phyloP scores from a whole-genome alignment of 2,797 vertebrate species.

The Rhabdophis nuchalis region DNA sequence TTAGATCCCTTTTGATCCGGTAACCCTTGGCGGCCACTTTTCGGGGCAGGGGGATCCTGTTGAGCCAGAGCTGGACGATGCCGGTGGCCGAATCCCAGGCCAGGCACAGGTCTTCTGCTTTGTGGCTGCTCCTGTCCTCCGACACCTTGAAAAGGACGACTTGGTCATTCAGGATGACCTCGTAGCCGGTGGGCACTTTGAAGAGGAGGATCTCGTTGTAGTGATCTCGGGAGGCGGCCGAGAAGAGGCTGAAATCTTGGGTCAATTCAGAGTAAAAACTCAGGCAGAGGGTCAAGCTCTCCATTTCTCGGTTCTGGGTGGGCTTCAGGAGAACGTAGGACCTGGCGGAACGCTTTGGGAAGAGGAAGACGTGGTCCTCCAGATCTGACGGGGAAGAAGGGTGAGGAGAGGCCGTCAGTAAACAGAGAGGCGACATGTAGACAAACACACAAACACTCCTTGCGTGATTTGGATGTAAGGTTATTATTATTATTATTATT shows the following conservation, averaged over 20 bases:
- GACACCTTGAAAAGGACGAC: neutral
- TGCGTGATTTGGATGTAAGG: no score
- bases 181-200: neutral
- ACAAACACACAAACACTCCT: no score
- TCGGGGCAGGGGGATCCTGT: constrained; percentile 29
- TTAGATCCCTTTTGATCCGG: neutral
- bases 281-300: constrained; percentile 47
- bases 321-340: constrained; percentile 51
- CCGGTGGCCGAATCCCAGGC: constrained; percentile 55
- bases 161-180: neutral
- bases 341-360: constrained; percentile 44
- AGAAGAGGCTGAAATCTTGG: constrained; percentile 48
- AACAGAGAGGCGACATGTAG: no score
- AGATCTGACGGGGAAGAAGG: constrained; percentile 47
- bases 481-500: no score
- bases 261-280: constrained; percentile 58
- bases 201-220: constrained; percentile 37
- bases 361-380: constrained; percentile 59
- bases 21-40: constrained; percentile 13
- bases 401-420: no score
- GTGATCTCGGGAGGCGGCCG: constrained; percentile 22
- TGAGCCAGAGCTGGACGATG: constrained; percentile 50
- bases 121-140: neutral
- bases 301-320: constrained; percentile 6
- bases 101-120: constrained; percentile 58